These are phyloP conservation scores for Arothron firmamentum DNA, from an alignment of 2,113 vertebrate species.

Conservation along the genomic window DNA sequence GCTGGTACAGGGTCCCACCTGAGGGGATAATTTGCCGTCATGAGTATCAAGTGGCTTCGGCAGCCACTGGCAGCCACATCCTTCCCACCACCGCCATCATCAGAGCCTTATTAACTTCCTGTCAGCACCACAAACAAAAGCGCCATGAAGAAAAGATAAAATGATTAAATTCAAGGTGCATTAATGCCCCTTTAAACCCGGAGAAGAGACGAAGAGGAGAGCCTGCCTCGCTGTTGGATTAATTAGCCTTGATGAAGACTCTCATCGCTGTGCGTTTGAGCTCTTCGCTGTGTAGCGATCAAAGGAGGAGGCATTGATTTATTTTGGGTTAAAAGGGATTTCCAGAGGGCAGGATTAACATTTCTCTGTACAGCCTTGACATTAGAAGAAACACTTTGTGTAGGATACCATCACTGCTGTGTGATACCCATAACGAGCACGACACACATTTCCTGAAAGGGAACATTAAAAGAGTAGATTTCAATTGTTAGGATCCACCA, in stretches of 20 bases:
- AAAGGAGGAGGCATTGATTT: conserved; percentile 67
- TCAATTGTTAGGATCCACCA: neutral
- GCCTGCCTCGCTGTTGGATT: conserved; percentile 42
- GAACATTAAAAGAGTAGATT: neutral
- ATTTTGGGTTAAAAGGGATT: conserved; percentile 65
- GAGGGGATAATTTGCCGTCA: conserved; percentile 67
- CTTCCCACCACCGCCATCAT: neutral
- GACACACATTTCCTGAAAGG: neutral
- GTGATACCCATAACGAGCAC: conserved; percentile 18
- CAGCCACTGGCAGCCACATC: conserved; percentile 32
- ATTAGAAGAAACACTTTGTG: conserved; percentile 36
- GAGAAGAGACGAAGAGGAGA: conserved; percentile 4
- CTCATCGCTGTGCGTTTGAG: conserved; percentile 64
- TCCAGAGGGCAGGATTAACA: conserved; percentile 69
- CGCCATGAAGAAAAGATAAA: conserved; percentile 27
- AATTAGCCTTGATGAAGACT: conserved; percentile 66
- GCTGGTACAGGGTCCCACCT: conserved; percentile 98
- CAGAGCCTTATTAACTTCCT: conserved; percentile 35
- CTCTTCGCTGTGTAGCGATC: conserved; percentile 56
- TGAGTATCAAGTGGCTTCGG: conserved; percentile 53
- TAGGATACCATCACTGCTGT: conserved; percentile 14
- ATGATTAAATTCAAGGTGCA: conserved; percentile 46
- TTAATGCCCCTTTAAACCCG: conserved; percentile 42
- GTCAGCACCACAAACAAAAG: conserved; percentile 33
- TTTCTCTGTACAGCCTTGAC: conserved; percentile 53